phyloP scores from a whole-genome alignment of 2,113 vertebrate genomes.

The Mastomys coucha region DNA sequence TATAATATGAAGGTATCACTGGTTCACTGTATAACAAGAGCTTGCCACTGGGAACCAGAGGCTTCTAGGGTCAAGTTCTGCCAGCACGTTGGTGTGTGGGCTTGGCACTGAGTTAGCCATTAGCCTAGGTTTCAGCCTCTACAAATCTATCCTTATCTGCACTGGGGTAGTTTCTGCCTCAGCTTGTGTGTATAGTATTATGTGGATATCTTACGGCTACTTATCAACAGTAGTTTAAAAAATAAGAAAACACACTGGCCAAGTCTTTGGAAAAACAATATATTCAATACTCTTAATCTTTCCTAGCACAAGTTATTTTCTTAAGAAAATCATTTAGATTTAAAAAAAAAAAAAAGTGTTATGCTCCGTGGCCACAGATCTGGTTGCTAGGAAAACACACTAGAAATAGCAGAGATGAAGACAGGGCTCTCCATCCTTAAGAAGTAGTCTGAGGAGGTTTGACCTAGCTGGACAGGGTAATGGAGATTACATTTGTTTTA shows the following conservation, averaged over 20 bases:
- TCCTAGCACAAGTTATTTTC: conserved; percentile 60
- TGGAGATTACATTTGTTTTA: conserved; percentile 25
- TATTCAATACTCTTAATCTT: conserved; percentile 41
- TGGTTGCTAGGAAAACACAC: conserved; percentile 16
- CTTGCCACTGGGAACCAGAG: too few relatives aligned
- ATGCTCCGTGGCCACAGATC: conserved; percentile 32
- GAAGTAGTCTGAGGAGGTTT: conserved; percentile 37
- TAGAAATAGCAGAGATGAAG: conserved; percentile 37
- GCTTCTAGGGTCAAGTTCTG: not conserved
- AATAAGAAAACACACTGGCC: not conserved
- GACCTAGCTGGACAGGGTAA: not conserved
- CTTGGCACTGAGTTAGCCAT: not conserved
- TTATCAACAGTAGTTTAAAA: conserved; percentile 16
- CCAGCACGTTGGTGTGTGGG: not conserved
- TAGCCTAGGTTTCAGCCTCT: not conserved
- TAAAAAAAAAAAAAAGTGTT: conserved; percentile 52
- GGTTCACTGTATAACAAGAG: not conserved
- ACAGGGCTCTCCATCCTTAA: not conserved
- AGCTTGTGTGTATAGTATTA: not conserved
- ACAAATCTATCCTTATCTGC: not conserved
- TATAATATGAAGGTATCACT: not conserved
- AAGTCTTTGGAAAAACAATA: conserved; percentile 48
- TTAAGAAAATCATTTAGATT: conserved; percentile 54
- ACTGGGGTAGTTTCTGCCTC: not conserved
- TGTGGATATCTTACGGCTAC: conserved; percentile 25